Evolutionary conservation across 2,888 invertebrate genomes (phyloP), one percentile per base, ranked within the genome.

Genomic region (Leucoma salicis): DNA sequence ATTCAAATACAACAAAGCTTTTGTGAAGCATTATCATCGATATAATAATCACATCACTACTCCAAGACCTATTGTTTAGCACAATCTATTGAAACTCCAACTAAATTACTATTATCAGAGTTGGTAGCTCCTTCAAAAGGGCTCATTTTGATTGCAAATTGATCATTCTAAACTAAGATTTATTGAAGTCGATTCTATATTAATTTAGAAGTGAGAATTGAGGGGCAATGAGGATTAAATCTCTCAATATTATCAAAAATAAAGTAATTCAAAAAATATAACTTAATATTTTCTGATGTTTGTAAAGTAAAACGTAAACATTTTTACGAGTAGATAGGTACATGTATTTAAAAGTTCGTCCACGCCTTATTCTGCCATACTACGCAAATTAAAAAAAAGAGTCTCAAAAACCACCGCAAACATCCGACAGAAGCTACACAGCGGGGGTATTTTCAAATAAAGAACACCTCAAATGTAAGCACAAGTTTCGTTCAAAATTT

Each of bases 371-470:
- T 14, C 13, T 29, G 2, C 11, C 18, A 36, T 32, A 36, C 31
- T 16, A 25, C 31, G 15, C 31, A 32, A 35, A 42, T 35, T 35
- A 41, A 32, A 42, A 39, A 35, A 32, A 42, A 39, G 31, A 32
- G 12, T 36, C 32, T 35, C 31, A n/a, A 70, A 71, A 67, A 63
- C 63, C 55, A 55, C 69, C 66, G 79, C 82, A 82, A 83, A 84
- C 80, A 82, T 75, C 65, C 73, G 66, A 74, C 78, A 74, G 79
- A 73, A 75, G 75, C 77, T 61, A 49, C 82, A 57, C 85, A 73
- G 83, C 82, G 73, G 84, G 81, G 64, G 63, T 64, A 63, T 70
- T 67, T 68, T 78, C 83, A 82, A 85, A 85, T 87, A 86, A 87
- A 85, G 81, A 84, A 82, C 78, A 55, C 64, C 57, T 66, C 70